phyloP scores from a whole-genome alignment of 2,113 vertebrate species.

The Neolamprologus hecqui region DNA sequence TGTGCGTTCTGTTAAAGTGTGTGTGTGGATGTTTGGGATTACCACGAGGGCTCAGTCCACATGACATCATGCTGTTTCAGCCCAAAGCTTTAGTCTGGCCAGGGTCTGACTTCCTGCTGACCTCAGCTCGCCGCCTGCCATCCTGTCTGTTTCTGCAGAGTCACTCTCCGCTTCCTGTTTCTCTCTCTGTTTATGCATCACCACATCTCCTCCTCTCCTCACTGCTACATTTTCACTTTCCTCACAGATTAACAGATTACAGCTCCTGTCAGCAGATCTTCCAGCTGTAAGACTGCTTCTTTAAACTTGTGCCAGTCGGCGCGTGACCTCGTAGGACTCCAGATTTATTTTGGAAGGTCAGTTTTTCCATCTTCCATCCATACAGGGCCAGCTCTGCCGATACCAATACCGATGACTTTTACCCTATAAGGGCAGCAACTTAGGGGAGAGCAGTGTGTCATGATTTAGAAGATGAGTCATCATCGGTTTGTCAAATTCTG shows the following conservation, averaged over 20 bases:
- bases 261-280: background rate
- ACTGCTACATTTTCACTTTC: background rate
- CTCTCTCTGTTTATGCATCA: background rate
- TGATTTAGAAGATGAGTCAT: background rate
- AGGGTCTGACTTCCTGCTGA: constrained; percentile 30
- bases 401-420: background rate
- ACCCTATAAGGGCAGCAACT: background rate
- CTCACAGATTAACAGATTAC: background rate
- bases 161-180: background rate
- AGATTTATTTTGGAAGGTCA: background rate
- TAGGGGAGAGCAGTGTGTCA: background rate
- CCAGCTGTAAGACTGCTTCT: background rate
- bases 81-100: constrained; percentile 10
- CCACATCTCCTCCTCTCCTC: background rate
- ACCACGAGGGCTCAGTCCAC: background rate
- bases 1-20: background rate
- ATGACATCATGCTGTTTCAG: constrained; percentile 22
- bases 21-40: background rate
- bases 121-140: background rate
- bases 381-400: background rate
- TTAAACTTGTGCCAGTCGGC: background rate
- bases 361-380: background rate
- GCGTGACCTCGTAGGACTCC: background rate
- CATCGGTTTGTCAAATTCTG: background rate
- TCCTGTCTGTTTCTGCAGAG: constrained; percentile 5